Percentiles rank a stretch among this genome's conserved stretches.
These are phyloP conservation scores for Varecia variegata DNA, from an alignment of 2,797 vertebrate genomes.

Conservation along the genomic window DNA sequence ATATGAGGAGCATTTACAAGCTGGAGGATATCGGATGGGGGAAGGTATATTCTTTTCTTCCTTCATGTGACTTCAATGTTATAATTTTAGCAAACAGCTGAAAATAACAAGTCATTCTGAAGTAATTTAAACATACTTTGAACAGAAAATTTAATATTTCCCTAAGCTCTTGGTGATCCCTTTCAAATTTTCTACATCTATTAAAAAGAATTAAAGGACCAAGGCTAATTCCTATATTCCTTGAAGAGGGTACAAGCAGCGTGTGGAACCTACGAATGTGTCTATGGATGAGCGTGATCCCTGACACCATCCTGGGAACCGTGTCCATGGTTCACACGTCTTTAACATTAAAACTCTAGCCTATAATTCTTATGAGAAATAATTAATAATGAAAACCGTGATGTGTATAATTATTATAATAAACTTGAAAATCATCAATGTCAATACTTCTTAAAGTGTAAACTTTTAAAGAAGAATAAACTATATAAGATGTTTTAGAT, in stretches of 20 bases:
- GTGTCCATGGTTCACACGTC: not conserved
- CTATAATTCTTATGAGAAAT: not conserved
- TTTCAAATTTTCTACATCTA: constrained; percentile 38
- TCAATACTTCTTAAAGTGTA: not conserved
- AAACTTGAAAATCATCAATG: not conserved
- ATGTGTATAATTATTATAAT: not conserved
- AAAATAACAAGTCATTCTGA: constrained; percentile 52
- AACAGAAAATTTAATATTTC: constrained; percentile 54
- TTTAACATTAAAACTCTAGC: not conserved
- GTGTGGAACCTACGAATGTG: not conserved
- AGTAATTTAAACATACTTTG: constrained; percentile 50
- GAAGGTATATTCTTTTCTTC: constrained; percentile 9
- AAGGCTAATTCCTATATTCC: not conserved
- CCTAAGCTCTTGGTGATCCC: not conserved
- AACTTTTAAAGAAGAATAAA: not conserved
- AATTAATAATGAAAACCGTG: not conserved
- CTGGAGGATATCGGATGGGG: not conserved
- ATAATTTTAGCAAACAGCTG: constrained; percentile 50
- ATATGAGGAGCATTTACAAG: not conserved
- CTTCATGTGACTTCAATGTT: constrained; percentile 21
- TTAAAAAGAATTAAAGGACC: not conserved
- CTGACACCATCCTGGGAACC: not conserved
- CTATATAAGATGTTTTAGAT: not conserved
- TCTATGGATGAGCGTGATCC: not conserved
- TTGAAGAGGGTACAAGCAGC: not conserved